Base-by-base conservation (phyloP, 2,888 invertebrate genomes). In the Acleris cristana region DNA sequence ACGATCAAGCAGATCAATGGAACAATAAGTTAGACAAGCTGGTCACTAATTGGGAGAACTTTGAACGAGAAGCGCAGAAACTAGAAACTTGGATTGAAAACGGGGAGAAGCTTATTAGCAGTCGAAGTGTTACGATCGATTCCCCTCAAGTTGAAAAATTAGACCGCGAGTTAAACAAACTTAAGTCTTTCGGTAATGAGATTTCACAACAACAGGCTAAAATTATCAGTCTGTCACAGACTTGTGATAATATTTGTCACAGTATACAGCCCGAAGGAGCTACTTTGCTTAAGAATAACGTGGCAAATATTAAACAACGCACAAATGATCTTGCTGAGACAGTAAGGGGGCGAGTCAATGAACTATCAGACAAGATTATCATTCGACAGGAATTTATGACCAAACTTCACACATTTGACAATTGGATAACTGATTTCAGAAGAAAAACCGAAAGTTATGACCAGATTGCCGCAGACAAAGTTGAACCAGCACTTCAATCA, bases 131-230 rank as follows among this genome's bases (percentile, higher is more conserved):
- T 10, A 94, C 95, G 45, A 83, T 95, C 0, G 95, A 95, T 72
- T 95, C 96, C 0, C 95, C 96, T 1, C 95, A 96, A 79, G 93
- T 96, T 2, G 95, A 95, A 68, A 96, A 96, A 78, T 87, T 97
- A 26, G 97, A 97, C 79, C 94, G 95, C 70, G 96, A 97, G 84
- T 85, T 97, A 53, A 94, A 95, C 49, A 95, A 95, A 80, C 85
- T 97, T 0, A 97, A 97, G 83, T 96, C 96, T 1, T 95, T 96
- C 71, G 96, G 96, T 72, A 97, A 97, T 78, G 97, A 97, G 81
- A 95, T 98, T 72, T 96, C 96, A 0, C 96, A 96, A 79, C 97
- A 97, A 76, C 97, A 97, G 86, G 96, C 96, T 0, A 96, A 97
- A 82, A 89, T 98, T 54, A 96, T 97, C 51, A 94, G 95, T 1